Evolutionary conservation across 1,140 invertebrate species (phyloP).

Genomic region (Dendroctonus ponderosae): DNA sequence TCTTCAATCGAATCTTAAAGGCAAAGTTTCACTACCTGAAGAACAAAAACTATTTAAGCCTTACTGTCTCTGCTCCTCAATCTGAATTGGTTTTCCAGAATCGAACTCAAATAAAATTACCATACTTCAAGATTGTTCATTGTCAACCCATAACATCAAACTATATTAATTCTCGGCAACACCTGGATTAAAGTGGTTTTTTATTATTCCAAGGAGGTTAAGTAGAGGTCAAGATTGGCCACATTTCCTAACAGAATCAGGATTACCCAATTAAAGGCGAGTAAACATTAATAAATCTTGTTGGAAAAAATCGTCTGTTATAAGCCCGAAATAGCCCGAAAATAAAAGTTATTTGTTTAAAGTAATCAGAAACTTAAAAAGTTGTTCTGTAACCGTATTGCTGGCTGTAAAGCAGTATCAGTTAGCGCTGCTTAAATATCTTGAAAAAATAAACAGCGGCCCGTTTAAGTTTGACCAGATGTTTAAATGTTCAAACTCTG

Average conservation of each 20-base stretch:
- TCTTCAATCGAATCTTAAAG: no score
- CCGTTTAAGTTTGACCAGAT: slow-evolving; percentile 20
- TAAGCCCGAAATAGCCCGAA: not conserved
- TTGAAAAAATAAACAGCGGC: slow-evolving; percentile 20
- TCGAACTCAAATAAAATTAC: no score
- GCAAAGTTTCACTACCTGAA: no score
- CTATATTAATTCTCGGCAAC: no score
- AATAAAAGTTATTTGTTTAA: slow-evolving; percentile 23
- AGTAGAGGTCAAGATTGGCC: not conserved
- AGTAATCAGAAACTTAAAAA: slow-evolving; percentile 14
- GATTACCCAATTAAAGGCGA: slow-evolving; percentile 2
- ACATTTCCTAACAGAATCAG: not conserved
- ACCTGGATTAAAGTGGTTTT: no score
- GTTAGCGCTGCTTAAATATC: slow-evolving; percentile 12
- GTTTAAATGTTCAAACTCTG: slow-evolving; percentile 6
- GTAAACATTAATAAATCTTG: slow-evolving; percentile 5
- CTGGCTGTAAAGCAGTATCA: slow-evolving; percentile 1
- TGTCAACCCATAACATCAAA: no score
- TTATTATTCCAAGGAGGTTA: not conserved
- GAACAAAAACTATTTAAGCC: no score
- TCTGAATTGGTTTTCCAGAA: no score
- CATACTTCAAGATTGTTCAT: no score
- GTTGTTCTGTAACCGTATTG: slow-evolving; percentile 6
- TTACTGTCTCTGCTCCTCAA: no score
- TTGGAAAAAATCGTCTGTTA: slow-evolving; percentile 1